Conservation (phyloP, 2,888 invertebrate species). For the Zaprionus lineosus region DNA sequence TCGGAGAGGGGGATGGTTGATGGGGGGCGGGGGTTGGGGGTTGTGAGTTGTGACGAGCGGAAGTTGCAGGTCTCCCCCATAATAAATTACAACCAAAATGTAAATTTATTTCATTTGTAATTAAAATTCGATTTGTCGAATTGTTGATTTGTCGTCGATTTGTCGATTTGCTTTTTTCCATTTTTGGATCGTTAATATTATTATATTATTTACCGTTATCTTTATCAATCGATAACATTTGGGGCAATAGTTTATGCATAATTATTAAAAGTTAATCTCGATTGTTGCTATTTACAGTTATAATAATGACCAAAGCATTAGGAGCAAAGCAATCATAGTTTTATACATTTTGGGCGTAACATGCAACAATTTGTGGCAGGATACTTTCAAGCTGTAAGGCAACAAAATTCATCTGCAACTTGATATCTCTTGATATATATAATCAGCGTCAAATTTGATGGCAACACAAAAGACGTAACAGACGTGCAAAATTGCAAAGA, state of each 20-base stretch:
- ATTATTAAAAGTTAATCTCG: constrained; percentile 15
- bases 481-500: constrained; percentile 47
- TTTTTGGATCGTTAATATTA: background rate
- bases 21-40: no score
- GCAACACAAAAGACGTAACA: constrained; percentile 34
- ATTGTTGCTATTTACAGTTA: constrained; percentile 22
- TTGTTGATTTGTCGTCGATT: no score
- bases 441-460: constrained; percentile 12
- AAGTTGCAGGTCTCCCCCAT: no score
- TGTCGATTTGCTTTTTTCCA: no score
- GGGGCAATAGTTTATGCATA: constrained; percentile 1
- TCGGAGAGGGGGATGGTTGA: no score
- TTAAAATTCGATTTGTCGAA: constrained; percentile 61
- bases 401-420: background rate
- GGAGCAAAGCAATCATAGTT: constrained; percentile 33
- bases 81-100: constrained; percentile 40
- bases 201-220: background rate
- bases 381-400: background rate
- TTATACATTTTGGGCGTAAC: constrained; percentile 16
- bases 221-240: background rate
- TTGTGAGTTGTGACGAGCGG: no score
- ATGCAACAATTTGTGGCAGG: constrained; percentile 40
- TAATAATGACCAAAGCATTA: constrained; percentile 35
- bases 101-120: constrained; percentile 52
- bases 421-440: background rate